Evolutionary conservation across 2,888 invertebrate species (phyloP).

Genomic region (Chrysomela aeneicollis): DNA sequence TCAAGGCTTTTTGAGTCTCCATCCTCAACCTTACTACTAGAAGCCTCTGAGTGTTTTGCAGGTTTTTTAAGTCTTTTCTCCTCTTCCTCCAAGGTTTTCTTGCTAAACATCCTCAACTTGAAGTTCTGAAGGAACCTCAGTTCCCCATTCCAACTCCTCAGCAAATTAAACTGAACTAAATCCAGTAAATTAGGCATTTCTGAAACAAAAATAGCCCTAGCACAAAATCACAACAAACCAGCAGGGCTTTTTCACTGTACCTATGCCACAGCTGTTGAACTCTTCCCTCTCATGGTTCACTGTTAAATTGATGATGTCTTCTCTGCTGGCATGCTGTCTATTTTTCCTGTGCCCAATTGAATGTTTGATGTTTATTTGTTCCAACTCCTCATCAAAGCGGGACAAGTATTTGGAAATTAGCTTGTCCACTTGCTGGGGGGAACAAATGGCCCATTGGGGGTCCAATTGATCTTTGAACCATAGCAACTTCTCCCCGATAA

Average conservation of each 20-base stretch:
- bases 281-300: slow-evolving; percentile 77
- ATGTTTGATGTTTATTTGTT: slow-evolving; percentile 72
- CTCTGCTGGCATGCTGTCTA: slow-evolving; percentile 81
- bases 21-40: neutral
- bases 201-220: slow-evolving; percentile 46
- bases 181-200: slow-evolving; percentile 79
- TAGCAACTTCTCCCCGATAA: slow-evolving; percentile 77
- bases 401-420: slow-evolving; percentile 57
- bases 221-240: too few species aligned
- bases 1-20: neutral
- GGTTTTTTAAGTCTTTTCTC: slow-evolving; percentile 21
- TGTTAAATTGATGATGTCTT: slow-evolving; percentile 80
- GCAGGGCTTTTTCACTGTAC: too few species aligned
- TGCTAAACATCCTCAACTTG: slow-evolving; percentile 68
- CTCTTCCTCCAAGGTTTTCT: slow-evolving; percentile 48
- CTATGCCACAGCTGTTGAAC: slow-evolving; percentile 77
- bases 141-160: slow-evolving; percentile 75
- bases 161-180: slow-evolving; percentile 66
- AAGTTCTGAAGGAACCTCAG: slow-evolving; percentile 72
- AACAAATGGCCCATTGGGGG: slow-evolving; percentile 63
- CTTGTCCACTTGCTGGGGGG: slow-evolving; percentile 68
- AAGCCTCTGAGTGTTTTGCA: neutral
- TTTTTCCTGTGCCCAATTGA: slow-evolving; percentile 78
- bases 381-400: slow-evolving; percentile 52
- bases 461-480: slow-evolving; percentile 80